Conservation (phyloP, 2,888 invertebrate genomes). For the Scrobipalpa costella region DNA sequence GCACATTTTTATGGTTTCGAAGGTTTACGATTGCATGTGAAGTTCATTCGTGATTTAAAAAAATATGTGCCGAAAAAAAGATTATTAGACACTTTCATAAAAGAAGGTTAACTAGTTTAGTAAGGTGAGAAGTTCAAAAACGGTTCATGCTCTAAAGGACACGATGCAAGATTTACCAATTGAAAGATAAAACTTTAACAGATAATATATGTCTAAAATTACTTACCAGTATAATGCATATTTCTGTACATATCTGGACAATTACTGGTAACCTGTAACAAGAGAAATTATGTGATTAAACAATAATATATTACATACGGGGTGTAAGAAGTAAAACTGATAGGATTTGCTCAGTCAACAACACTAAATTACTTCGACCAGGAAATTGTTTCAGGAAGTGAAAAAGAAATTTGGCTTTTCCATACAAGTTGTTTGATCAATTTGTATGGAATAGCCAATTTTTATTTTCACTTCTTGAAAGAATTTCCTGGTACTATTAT, state of each 20-base stretch:
- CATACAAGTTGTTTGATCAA: no score
- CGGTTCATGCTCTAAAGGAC: slow-evolving; percentile 10
- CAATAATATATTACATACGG: background rate
- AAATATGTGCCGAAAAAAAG: background rate
- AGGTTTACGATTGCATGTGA: background rate
- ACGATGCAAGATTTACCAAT: background rate
- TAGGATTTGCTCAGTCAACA: no score
- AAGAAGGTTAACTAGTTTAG: background rate
- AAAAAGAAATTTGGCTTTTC: no score
- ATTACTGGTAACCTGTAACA: slow-evolving; percentile 76
- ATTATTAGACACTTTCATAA: background rate
- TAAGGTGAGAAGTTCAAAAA: no score
- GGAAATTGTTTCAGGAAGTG: no score
- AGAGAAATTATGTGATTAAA: slow-evolving; percentile 18
- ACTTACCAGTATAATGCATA: slow-evolving; percentile 91
- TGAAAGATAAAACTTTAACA: background rate
- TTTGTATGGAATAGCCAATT: no score
- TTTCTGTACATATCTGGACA: slow-evolving; percentile 95
- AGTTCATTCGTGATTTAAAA: background rate
- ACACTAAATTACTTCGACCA: no score
- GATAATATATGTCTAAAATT: background rate
- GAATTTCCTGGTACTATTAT: no score
- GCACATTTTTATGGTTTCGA: background rate
- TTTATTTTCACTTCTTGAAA: no score
- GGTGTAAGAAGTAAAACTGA: background rate